Conservation (phyloP, 2,113 vertebrate genomes). For the Callionymus lyra region DNA sequence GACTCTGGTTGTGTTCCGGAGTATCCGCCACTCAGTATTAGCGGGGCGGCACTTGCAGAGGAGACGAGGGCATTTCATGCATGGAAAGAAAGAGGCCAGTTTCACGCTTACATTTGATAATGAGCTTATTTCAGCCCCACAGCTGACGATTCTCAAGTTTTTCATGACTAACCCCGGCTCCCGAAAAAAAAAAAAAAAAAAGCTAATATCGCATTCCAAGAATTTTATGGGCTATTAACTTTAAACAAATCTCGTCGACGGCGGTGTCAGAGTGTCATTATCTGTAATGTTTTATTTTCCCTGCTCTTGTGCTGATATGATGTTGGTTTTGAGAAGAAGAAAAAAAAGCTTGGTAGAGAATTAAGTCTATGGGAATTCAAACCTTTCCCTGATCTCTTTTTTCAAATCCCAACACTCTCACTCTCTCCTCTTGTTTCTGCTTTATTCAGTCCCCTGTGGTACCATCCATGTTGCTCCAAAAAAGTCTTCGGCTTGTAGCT, state of each 20-base stretch:
- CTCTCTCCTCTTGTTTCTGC: slow-evolving; percentile 14
- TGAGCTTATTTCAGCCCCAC: slow-evolving; percentile 57
- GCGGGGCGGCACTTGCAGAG: slow-evolving; percentile 42
- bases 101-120: slow-evolving; percentile 63
- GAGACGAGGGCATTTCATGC: slow-evolving; percentile 59
- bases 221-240: slow-evolving; percentile 63
- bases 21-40: slow-evolving; percentile 65
- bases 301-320: slow-evolving; percentile 2
- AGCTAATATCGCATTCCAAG: slow-evolving; percentile 48
- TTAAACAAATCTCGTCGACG: slow-evolving; percentile 50
- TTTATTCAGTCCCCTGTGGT: slow-evolving; percentile 20
- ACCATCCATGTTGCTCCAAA: slow-evolving; percentile 18
- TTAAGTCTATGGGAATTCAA: slow-evolving; percentile 36
- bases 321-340: slow-evolving; percentile 23
- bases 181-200: slow-evolving; percentile 36
- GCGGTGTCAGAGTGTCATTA: slow-evolving; percentile 37
- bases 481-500: slow-evolving; percentile 11
- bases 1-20: slow-evolving; percentile 48
- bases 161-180: slow-evolving; percentile 30
- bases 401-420: slow-evolving; percentile 10
- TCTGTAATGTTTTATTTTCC: slow-evolving; percentile 20
- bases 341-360: slow-evolving; percentile 18
- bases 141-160: slow-evolving; percentile 23
- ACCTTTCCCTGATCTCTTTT: slow-evolving; percentile 21
- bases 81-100: slow-evolving; percentile 59